These are phyloP conservation scores for Corythornis vintsioides DNA, from an alignment of 2,113 vertebrate genomes.

Conservation along the genomic window DNA sequence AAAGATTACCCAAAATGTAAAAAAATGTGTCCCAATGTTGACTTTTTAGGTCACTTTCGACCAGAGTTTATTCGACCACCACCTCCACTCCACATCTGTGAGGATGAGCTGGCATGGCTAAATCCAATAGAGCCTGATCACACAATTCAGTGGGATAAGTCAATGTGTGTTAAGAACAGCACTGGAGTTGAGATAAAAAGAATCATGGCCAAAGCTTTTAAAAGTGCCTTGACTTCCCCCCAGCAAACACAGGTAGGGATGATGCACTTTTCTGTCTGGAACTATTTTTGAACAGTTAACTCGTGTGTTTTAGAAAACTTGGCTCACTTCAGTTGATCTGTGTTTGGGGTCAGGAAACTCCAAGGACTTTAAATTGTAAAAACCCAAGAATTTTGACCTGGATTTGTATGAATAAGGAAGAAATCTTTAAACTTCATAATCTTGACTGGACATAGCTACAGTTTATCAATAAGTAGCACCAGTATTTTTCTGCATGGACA, in stretches of 20 bases:
- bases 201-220: conserved; percentile 98
- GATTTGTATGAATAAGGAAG: not conserved
- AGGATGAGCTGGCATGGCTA: conserved; percentile 95
- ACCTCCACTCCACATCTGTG: conserved; percentile 92
- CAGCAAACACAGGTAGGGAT: conserved; percentile 90
- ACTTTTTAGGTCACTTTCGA: conserved; percentile 89
- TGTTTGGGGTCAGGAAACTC: not conserved
- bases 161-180: conserved; percentile 97
- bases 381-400: not conserved
- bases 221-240: conserved; percentile 93
- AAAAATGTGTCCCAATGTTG: not conserved
- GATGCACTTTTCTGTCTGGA: not conserved
- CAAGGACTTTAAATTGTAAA: not conserved
- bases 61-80: conserved; percentile 96
- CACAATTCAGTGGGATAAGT: conserved; percentile 92
- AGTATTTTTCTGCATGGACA: not conserved
- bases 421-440: not conserved
- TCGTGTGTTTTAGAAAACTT: not conserved
- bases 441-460: not conserved
- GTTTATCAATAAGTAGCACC: not conserved
- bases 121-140: conserved; percentile 96
- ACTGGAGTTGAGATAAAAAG: conserved; percentile 97
- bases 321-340: not conserved
- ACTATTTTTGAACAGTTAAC: not conserved
- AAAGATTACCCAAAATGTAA: not conserved